Evolutionary conservation across 2,888 invertebrate genomes (phyloP), one percentile per base, ranked within the genome.

Genomic region (Adineta ricciae): DNA sequence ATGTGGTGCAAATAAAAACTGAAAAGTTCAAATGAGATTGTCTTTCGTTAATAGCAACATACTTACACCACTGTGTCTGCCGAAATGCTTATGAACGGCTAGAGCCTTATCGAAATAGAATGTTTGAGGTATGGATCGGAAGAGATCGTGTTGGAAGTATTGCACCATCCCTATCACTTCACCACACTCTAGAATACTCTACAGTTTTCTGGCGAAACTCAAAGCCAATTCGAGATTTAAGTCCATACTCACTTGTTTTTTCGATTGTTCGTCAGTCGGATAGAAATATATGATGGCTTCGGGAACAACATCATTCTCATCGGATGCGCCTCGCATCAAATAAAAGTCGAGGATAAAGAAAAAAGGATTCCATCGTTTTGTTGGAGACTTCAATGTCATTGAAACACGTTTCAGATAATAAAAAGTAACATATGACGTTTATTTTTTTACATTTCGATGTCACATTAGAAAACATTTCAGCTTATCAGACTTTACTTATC

Each of bases 121-220:
- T 41, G 78, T 78, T 78, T 41, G 7, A 24, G 41, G 24, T 78
- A 78, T 41, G 3, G 78, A 78, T 78, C 24, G 41, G n/a, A 78
- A 78, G 3, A 78, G 41, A 78, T 78, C 78, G n/a, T 78, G 78
- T 78, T 78, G 38, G 41, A 78, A 78, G n/a, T 41, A 78, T 78
- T 78, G 78, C 3, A 41, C 78, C 24, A 78, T 2, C 19, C 78
- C 78, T 36, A 78, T 41, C 2, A 78, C 24, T 78, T 78, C 41
- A 36, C 78, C 78, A n/a, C 78, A 78, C 1, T 78, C 38, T 9
- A 78, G 4, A 9, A 78, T 1, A 41, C n/a, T 38, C 78, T 78
- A 78, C n/a, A 64, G 32, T 64, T 32, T 36, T n/a, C n/a, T n/a
- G n/a, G n/a, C n/a, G n/a, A n/a, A n/a, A n/a, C n/a, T n/a, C n/a